phyloP scores from a whole-genome alignment of 1,140 invertebrate species.

The Drosophila kanapiae region DNA sequence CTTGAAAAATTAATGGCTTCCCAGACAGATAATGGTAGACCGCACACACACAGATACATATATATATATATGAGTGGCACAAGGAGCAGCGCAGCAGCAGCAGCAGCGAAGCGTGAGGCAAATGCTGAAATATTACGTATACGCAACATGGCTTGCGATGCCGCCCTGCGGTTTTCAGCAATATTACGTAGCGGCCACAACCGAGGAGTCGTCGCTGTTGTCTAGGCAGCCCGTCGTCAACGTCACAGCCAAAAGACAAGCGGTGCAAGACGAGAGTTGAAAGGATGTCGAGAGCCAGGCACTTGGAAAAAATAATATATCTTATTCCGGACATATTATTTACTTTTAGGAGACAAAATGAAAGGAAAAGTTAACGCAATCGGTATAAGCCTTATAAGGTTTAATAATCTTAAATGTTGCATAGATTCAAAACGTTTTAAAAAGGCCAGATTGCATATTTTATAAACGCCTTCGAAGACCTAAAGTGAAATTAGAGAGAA shows the following conservation, averaged over 20 bases:
- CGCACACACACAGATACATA: slow-evolving; percentile 65
- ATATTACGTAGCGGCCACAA: slow-evolving; percentile 78
- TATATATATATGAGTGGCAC: slow-evolving; percentile 21
- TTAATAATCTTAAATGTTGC: too few relatives aligned
- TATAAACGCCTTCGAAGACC: too few relatives aligned
- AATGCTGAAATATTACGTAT: slow-evolving; percentile 83
- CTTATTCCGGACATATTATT: not conserved
- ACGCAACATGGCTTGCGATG: slow-evolving; percentile 63
- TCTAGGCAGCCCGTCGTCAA: slow-evolving; percentile 59
- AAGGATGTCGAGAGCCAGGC: slow-evolving; percentile 57
- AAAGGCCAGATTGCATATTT: too few relatives aligned
- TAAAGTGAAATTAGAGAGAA: not conserved
- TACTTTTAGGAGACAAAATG: not conserved
- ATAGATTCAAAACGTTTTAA: too few relatives aligned
- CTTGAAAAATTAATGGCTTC: slow-evolving; percentile 85
- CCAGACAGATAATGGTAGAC: slow-evolving; percentile 85
- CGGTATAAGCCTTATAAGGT: not conserved
- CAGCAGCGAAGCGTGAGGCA: slow-evolving; percentile 71
- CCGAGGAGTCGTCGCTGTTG: slow-evolving; percentile 43
- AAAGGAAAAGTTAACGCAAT: not conserved
- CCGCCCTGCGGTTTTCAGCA: slow-evolving; percentile 70
- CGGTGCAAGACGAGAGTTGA: slow-evolving; percentile 15
- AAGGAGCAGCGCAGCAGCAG: slow-evolving; percentile 19
- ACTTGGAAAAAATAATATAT: slow-evolving; percentile 26
- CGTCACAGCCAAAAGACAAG: slow-evolving; percentile 59